Evolutionary conservation across 2,888 invertebrate species (phyloP).

Genomic region (Macrosoma leucophasiata): DNA sequence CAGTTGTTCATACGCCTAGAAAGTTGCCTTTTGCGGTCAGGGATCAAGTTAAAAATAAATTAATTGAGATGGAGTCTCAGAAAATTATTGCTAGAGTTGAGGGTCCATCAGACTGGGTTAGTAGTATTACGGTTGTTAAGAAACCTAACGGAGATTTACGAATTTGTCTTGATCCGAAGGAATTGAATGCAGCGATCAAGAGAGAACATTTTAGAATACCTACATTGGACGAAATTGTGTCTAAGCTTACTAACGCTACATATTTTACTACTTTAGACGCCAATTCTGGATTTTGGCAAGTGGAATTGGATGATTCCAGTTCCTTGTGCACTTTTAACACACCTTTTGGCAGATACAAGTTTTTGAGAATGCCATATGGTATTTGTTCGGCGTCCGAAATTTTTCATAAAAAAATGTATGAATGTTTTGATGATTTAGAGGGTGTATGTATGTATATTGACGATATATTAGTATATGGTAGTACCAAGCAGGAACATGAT

Average conservation of each 20-base stretch:
- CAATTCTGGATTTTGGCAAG: slow-evolving; percentile 22
- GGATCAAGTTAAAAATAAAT: no score
- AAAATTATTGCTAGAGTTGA: no score
- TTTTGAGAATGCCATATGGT: slow-evolving; percentile 25
- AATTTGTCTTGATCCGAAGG: slow-evolving; percentile 28
- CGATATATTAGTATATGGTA: slow-evolving; percentile 18
- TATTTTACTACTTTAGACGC: slow-evolving; percentile 26
- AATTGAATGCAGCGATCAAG: slow-evolving; percentile 24
- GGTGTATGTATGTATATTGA: slow-evolving; percentile 24
- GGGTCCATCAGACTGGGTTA: slow-evolving; percentile 25
- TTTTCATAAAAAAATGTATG: slow-evolving; percentile 24
- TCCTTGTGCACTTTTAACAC: slow-evolving; percentile 28
- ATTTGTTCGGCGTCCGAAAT: slow-evolving; percentile 26
- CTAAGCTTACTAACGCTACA: slow-evolving; percentile 16
- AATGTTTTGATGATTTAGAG: slow-evolving; percentile 22
- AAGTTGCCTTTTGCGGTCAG: no score
- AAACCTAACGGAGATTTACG: slow-evolving; percentile 28
- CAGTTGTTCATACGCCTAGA: no score
- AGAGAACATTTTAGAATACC: slow-evolving; percentile 6
- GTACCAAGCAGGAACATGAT: slow-evolving; percentile 2
- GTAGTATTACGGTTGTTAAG: slow-evolving; percentile 26
- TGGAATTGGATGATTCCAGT: slow-evolving; percentile 14
- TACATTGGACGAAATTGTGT: slow-evolving; percentile 8
- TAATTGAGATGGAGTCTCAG: no score
- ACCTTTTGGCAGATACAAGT: slow-evolving; percentile 26